phyloP scores from a whole-genome alignment of 2,888 invertebrate species.

The Ectemnius cavifrons region DNA sequence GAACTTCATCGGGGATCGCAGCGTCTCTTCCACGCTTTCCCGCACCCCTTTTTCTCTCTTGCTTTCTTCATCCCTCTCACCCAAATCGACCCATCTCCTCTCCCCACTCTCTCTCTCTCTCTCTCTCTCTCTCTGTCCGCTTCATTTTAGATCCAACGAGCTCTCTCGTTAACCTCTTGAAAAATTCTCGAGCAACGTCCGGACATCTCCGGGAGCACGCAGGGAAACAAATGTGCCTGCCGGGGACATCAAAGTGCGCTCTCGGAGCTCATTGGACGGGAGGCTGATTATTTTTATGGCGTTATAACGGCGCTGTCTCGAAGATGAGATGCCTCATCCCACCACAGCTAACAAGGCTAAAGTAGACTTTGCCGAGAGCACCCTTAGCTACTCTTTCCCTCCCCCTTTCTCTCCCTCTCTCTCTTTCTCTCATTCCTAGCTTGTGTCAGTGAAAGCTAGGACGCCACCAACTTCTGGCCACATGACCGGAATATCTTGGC shows the following conservation, averaged over 20 bases:
- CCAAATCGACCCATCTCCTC: not conserved
- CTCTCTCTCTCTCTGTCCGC: not conserved
- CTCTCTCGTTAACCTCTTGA: constrained; percentile 29
- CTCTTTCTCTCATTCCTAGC: not conserved
- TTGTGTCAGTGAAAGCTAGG: too few species aligned
- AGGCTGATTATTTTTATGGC: constrained; percentile 78
- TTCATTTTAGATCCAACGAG: not conserved
- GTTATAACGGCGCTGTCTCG: constrained; percentile 71
- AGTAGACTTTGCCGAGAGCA: constrained; percentile 54
- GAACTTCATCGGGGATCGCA: constrained; percentile 61
- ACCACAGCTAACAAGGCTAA: constrained; percentile 36
- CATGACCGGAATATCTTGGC: not conserved
- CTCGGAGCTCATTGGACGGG: constrained; percentile 70
- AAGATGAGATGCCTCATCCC: constrained; percentile 68
- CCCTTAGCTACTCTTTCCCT: constrained; percentile 28
- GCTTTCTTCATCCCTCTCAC: constrained; percentile 27
- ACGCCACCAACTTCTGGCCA: constrained; percentile 11
- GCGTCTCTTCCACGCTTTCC: constrained; percentile 40
- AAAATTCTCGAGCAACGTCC: constrained; percentile 50
- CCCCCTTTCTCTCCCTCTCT: not conserved
- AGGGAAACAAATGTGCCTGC: constrained; percentile 72
- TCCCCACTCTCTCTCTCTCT: not conserved
- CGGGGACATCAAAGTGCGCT: constrained; percentile 74
- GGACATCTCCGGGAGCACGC: constrained; percentile 38
- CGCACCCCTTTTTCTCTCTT: constrained; percentile 35